Base-by-base conservation (phyloP, 2,113 vertebrate genomes). In the Mus spicilegus region DNA sequence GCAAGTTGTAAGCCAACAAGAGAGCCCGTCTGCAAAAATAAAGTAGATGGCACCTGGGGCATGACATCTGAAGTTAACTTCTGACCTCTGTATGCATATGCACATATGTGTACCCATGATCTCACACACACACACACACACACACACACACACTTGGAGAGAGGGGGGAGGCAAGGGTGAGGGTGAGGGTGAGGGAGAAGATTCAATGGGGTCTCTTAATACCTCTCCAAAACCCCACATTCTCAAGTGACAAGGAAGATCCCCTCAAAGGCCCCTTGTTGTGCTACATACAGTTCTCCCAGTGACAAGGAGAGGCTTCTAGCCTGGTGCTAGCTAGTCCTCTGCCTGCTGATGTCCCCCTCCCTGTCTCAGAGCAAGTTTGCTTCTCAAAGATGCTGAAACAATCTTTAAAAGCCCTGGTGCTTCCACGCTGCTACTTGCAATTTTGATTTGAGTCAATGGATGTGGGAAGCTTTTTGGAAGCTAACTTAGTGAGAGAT, bases 311-410 rank as follows among this genome's bases (percentile, higher is more conserved):
- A 91, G 49, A 46, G 51, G n/a, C 20, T 51, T 88, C 84, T 65
- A 33, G 22, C 28, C 46, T 78, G 7, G 42, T 80, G 56, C 49
- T 33, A 51, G 56, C 11, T 93, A 28, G n/a, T 89, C 69, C 39
- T 92, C 80, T 87, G 24, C 73, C 19, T 84, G 42, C 54, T 92
- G 39, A 93, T 91, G 58, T 4, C 36, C 42, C 14, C 22, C 2
- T 26, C 36, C 28, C 42, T 5, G 17, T 95, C 61, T 78, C 51
- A 84, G 61, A 70, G 77, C 39, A 13, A 84, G 26, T 82, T 80
- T 87, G 24, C 20, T 87, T 95, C 93, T 93, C 89, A 49, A 85
- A 95, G 84, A 70, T 87, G 70, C 12, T 42, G 8, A 80, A 94
- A 6, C 56, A 49, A 78, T 33, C 95, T 80, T 93, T 93, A 61